Evolutionary conservation across 2,797 vertebrate species (phyloP), one percentile per base, ranked within the genome.

Genomic region (Rhynchonycteris naso): DNA sequence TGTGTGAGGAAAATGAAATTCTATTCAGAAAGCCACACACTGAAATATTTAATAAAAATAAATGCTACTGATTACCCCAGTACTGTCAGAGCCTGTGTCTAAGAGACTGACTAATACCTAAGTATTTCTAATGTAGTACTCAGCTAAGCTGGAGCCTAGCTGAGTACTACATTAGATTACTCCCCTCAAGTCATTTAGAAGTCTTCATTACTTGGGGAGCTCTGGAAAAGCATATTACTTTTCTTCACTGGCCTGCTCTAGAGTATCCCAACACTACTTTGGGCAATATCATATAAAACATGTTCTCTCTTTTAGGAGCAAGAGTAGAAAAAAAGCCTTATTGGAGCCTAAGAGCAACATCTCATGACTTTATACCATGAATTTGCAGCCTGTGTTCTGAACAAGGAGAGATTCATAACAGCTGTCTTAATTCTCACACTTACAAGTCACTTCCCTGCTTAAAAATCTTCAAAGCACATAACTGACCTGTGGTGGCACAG

Each of bases 1-100:
- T 94, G 4, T n/a, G 63, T 69, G 86, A 90, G 33, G 69, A 94
- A 76, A 96, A 80, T 83, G 95, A 97, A 94, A 47, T 21, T 93
- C 15, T 61, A 56, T 43, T 96, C 69, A 88, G 86, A 92, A 4
- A 90, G 68, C 9, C 54, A 80, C 28, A 92, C 2, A 52, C 1
- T 58, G 59, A 88, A 83, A 56, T 52, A 61, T 47, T 76, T 80
- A 74, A 68, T 74, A 83, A 90, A 81, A 72, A 72, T 2, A 88
- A 61, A 83, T 28, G 9, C 13, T 56, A 47, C 10, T 16, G 43
- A 72, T 47, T 26, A 58, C n/a, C 28, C 59, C 14, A 28, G 52
- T 58, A 35, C 69, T 93, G 35, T 21, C 33, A 10, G 28, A 68
- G 52, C 33, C 56, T 6, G 2, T 16, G 38, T 16, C 59, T 28